Base-by-base conservation (phyloP, 2,113 vertebrate species). In the Thalassoma bifasciatum region DNA sequence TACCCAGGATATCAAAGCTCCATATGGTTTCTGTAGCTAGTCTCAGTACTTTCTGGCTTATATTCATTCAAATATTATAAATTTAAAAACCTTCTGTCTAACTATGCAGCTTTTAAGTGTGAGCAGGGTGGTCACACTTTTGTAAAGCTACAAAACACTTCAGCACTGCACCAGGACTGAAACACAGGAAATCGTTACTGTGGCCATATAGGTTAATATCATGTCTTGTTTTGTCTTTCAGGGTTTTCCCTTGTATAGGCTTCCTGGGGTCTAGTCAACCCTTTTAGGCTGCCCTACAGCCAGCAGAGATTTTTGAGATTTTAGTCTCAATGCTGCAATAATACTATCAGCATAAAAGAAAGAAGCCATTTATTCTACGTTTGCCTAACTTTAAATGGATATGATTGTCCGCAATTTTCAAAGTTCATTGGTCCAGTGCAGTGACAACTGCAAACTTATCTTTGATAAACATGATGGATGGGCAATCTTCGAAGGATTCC, bases 391-490 rank as follows among this genome's bases (percentile, higher is more conserved):
- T 82, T 67, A 38, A 17, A 57, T n/a, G 21, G 2, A 58, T 51
- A 10, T 50, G 37, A 61, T 79, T 54, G 23, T 69, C 21, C 64
- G 8, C 26, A 34, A 47, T 71, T 79, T 61, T 63, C 62, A 69
- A 59, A 77, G 53, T 44, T 50, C 26, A 54, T 34, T 10, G 36
- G n/a, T n/a, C n/a, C n/a, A n/a, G n/a, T n/a, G n/a, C n/a, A n/a
- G 76, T 69, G 58, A 72, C 77, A 51, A 23, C 69, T 2, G 46
- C 14, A n/a, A 47, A 56, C 21, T 36, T 26, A 8, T 56, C 77
- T 86, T 86, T 81, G 76, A 79, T 68, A 69, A 81, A 79, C 72
- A 79, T 66, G 40, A 74, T n/a, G n/a, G n/a, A n/a, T n/a, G n/a
- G 57, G 40, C 47, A 44, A 64, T 11, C 68, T 72, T 75, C 14